phyloP scores from a whole-genome alignment of 2,888 invertebrate genomes.

The Synanthedon tipuliformis region DNA sequence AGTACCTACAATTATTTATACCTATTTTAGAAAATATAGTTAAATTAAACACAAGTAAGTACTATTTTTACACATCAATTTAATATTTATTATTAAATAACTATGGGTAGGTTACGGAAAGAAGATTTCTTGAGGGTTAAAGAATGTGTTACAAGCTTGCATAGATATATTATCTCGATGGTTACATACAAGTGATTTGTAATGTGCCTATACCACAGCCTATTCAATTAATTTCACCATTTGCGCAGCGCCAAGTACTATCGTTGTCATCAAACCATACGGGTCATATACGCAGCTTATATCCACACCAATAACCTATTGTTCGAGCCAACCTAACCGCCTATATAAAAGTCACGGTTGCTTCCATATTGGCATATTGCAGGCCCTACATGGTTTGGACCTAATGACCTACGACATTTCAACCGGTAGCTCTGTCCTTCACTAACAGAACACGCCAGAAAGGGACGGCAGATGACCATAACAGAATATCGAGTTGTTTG shows the following conservation, averaged over 20 bases:
- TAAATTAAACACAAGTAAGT: no score
- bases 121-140: no score
- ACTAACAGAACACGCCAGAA: conserved; percentile 27
- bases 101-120: no score
- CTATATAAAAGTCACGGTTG: conserved; percentile 54
- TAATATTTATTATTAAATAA: no score
- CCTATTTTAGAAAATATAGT: no score
- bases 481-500: conserved; percentile 58
- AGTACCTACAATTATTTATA: no score
- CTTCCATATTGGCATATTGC: conserved; percentile 69
- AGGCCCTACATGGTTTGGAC: conserved; percentile 59
- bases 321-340: conserved; percentile 35
- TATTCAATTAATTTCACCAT: conserved; percentile 35
- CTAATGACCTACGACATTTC: conserved; percentile 71
- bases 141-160: no score
- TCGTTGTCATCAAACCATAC: conserved; percentile 46
- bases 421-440: conserved; percentile 45
- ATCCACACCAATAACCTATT: conserved; percentile 51
- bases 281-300: conserved; percentile 51
- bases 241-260: conserved; percentile 19
- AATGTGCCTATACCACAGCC: no score
- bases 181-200: no score
- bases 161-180: no score
- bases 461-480: conserved; percentile 45
- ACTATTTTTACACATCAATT: no score